A percentile compares a stretch with the other conserved stretches of the same genome.
Evolutionary conservation across 2,888 invertebrate species (phyloP).

Genomic region (Cephalotes varians): DNA sequence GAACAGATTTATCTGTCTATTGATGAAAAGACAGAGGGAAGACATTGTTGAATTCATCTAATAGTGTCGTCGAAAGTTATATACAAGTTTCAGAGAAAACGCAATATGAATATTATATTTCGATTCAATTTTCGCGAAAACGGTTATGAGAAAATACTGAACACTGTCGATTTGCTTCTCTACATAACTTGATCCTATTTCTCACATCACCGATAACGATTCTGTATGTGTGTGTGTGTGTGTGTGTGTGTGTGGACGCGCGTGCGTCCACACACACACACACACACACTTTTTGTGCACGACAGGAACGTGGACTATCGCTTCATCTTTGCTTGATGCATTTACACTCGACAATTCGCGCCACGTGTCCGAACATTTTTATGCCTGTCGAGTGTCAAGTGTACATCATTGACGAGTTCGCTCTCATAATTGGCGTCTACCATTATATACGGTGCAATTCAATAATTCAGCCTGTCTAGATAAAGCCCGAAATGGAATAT

Average conservation of each 20-base stretch:
- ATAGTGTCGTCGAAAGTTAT: not conserved
- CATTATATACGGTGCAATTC: not conserved
- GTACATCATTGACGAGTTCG: slow-evolving; percentile 18
- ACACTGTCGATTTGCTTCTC: not conserved
- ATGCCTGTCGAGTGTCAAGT: slow-evolving; percentile 11
- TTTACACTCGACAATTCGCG: slow-evolving; percentile 9
- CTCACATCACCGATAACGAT: not conserved
- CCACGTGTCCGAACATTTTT: slow-evolving; percentile 48
- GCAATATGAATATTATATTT: not conserved
- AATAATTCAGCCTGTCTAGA: slow-evolving; percentile 29
- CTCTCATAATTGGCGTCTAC: slow-evolving; percentile 31
- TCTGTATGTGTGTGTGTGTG: not conserved
- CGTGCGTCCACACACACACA: too few species aligned
- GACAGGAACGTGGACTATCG: slow-evolving; percentile 26
- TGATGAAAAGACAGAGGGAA: not conserved
- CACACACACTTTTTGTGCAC: not conserved
- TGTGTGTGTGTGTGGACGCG: too few species aligned
- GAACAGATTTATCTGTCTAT: not conserved
- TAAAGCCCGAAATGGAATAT: slow-evolving; percentile 16
- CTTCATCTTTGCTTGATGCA: slow-evolving; percentile 30
- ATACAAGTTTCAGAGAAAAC: not conserved
- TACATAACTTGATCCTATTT: not conserved
- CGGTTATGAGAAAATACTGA: not conserved
- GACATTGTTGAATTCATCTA: not conserved
- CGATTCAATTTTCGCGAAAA: too few species aligned